Percentiles rank a stretch among this genome's conserved stretches.
Evolutionary conservation across 2,888 invertebrate species (phyloP).

Genomic region (Catocala fraxini): DNA sequence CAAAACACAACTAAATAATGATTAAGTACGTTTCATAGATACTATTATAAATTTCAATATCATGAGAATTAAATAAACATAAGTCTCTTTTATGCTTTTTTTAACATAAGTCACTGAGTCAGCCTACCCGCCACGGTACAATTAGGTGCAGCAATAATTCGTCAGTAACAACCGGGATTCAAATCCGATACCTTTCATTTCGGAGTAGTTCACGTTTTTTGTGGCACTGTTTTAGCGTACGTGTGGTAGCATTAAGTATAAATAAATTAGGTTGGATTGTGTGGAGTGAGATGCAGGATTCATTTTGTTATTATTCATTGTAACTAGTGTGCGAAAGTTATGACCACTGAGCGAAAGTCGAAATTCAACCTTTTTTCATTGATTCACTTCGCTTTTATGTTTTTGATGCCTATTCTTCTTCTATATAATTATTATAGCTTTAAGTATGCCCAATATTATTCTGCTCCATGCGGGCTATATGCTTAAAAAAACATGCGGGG

Average conservation of each 20-base stretch:
- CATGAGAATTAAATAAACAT: constrained; percentile 15
- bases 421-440: no score
- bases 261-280: constrained; percentile 28
- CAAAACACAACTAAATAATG: background rate
- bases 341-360: no score
- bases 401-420: no score
- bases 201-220: constrained; percentile 66
- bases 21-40: background rate
- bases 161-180: constrained; percentile 64
- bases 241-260: constrained; percentile 50
- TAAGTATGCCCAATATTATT: no score
- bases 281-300: constrained; percentile 17
- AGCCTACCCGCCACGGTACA: constrained; percentile 25
- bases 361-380: no score
- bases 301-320: no score
- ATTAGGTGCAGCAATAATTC: constrained; percentile 50
- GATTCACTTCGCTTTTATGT: no score
- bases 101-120: constrained; percentile 14
- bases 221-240: constrained; percentile 64
- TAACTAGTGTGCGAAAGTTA: no score
- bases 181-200: constrained; percentile 70
- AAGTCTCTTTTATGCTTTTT: constrained; percentile 9
- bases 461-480: no score
- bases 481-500: no score
- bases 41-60: background rate